Base-by-base conservation (phyloP, 1,140 invertebrate species). In the Archegozetes longisetosus region DNA sequence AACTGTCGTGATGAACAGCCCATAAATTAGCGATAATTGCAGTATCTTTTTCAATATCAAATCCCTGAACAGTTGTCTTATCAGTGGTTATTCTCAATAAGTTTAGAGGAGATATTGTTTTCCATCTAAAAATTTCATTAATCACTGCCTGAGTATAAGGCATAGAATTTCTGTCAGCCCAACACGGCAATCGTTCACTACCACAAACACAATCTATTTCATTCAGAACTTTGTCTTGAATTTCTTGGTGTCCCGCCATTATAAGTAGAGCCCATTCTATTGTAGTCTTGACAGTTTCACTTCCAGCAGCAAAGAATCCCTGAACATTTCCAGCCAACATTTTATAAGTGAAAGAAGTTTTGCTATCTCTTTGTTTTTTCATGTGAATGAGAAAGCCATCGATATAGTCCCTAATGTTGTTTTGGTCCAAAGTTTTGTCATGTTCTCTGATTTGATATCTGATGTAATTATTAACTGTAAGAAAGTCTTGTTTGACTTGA, bases 321-420 rank as follows among this genome's bases (percentile, higher is more conserved):
- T 61, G 26, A 9, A 61, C 58, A 32, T 64, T 65, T 13, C 50
- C 58, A 1, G 32, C 27, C 14, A 66, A 27, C 23, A 68, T 58
- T 22, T 62, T 24, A 29, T 40, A 32, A 14, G 26, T 27, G 32
- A 58, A 64, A 28, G 57, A 32, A 27, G 58, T 51, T 9, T 55
- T 51, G 17, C 53, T 32, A 22, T 62, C 55, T 47, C 58, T 29
- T 17, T 25, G 4, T 25, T 54, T 47, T 24, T 14, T 58, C 25
- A 86, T 82, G 73, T 86, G 79, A 48, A 84, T 76, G 22, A 91
- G 73, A 68, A 89, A 91, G 14, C 81, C 80, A 65, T 91, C 87
- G 77, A 92, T 88, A 20, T 90, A 80, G 72, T 91, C 86, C 53
- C 83, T 76, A 2, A 83, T 81, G 46, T 80, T 77, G 26, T 77